Evolutionary conservation across 2,797 vertebrate species (phyloP).

Genomic region (Cryptoprocta ferox): DNA sequence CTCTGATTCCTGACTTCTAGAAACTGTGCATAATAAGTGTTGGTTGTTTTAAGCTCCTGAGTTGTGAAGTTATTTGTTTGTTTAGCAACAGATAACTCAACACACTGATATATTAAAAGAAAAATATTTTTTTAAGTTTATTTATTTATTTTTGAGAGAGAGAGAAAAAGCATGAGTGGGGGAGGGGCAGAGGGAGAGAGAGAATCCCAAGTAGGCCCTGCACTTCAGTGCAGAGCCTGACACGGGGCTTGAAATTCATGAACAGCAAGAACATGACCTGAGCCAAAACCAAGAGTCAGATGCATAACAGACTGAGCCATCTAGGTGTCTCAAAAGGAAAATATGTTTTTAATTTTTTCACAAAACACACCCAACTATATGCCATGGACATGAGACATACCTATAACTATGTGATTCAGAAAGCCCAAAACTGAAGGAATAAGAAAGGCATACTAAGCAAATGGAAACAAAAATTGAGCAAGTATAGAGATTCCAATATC

Average conservation of each 20-base stretch:
- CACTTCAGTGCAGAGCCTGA: too few relatives aligned
- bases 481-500: background rate
- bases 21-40: background rate
- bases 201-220: too few relatives aligned
- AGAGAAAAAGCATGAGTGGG: too few relatives aligned
- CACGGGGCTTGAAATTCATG: too few relatives aligned
- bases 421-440: background rate
- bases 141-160: too few relatives aligned
- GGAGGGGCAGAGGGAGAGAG: too few relatives aligned
- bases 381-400: background rate
- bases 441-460: background rate
- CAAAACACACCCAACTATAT: background rate
- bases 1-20: background rate
- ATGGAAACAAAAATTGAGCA: background rate
- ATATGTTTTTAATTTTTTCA: constrained; percentile 34
- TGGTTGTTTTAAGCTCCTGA: background rate
- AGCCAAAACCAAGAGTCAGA: too few relatives aligned
- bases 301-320: too few relatives aligned
- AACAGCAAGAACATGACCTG: too few relatives aligned
- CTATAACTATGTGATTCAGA: background rate
- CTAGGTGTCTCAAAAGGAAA: background rate
- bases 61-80: background rate
- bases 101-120: background rate
- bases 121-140: background rate
- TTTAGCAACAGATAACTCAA: background rate